Evolutionary conservation across 2,113 vertebrate genomes (phyloP), one percentile per base, ranked within the genome.

Genomic region (Calyptommatus sinebrachiatus): DNA sequence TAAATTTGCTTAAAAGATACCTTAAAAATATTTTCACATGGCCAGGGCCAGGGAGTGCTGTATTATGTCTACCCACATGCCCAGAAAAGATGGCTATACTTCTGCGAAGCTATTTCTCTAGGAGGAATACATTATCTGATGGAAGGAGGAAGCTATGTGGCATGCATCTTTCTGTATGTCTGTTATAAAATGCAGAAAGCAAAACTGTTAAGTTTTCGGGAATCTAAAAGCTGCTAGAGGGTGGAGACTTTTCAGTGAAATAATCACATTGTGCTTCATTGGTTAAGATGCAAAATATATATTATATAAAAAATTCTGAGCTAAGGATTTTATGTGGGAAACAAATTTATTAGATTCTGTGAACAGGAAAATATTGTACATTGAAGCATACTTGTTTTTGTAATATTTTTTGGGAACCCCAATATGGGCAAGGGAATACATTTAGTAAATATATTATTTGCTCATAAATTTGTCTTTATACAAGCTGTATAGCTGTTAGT

Each of bases 1-100:
- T 92, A 93, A 93, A 91, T 91, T 77, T 90, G 92, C 91, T 92
- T 93, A 93, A 92, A 89, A 94, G 95, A 95, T 95, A 93, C 91
- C 91, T 90, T 81, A 91, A 90, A 93, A 93, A 93, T 92, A 93
- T 91, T 91, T 94, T 87, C 91, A 89, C 90, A 91, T 94, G 95
- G 90, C 94, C 92, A 76, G 88, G 90, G 87, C 93, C 93, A 85
- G 53, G 86, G 80, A 88, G 77, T 89, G 85, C 31, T 65, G 79
- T 28, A 85, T 90, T 91, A 90, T 91, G 41, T 50, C 61, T 31
- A 22, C 61, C 45, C n/a, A 48, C 10, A n/a, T 50, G 11, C 28
- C 24, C 31, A 63, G 81, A 50, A 65, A 85, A 71, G 67, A 46
- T 78, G 69, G 76, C 65, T 78, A 53, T 8, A 2, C 29, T 70